Base-by-base conservation (phyloP, 2,888 invertebrate species). In the Hydropsyche betteni region DNA sequence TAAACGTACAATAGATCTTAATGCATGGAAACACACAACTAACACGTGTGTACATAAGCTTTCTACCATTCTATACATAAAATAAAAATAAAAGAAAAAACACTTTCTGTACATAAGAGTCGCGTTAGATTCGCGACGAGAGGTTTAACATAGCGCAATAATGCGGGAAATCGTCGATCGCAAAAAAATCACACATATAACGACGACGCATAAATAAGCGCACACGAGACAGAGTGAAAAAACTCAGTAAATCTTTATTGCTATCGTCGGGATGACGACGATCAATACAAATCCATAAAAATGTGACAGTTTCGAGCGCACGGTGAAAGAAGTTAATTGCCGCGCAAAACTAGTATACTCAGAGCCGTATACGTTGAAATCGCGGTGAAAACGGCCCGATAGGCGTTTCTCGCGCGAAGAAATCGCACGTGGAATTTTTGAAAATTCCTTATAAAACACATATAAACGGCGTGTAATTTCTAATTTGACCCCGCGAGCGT, bases 381-480 rank as follows among this genome's bases (percentile, higher is more conserved):
- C 44, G 6, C 44, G 44, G 44, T 44, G 44, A 44, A 44, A 44
- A 44, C 44, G 44, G 24, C 24, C 24, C 24, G 24, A 24, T 24
- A 24, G 55, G 69, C 16, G 53, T 68, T 68, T 74, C 68, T 74
- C 69, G 51, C 38, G 74, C 69, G 53, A 68, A 69, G 69, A 74
- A 74, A 74, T 50, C 52, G 68, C 74, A 69, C 33, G 69, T 74
- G 74, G 74, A 74, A 74, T 74, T 74, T 69, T 74, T 52, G 69
- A 74, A 74, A 68, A 74, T 68, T 53, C 69, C 74, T 68, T 74
- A 52, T 68, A 55, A 16, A 64, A 44, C 24, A 50, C 50, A 50
- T 36, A 12, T 68, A 34, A 34, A 51, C 7, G 16, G 36, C 51
- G 44, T n/a, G 68, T 44, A 74, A 74, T 74, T 74, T 74, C 74